A percentile compares a stretch with the other conserved stretches of the same genome.
phyloP scores from a whole-genome alignment of 2,797 vertebrate genomes.

The Vireo griseus region DNA sequence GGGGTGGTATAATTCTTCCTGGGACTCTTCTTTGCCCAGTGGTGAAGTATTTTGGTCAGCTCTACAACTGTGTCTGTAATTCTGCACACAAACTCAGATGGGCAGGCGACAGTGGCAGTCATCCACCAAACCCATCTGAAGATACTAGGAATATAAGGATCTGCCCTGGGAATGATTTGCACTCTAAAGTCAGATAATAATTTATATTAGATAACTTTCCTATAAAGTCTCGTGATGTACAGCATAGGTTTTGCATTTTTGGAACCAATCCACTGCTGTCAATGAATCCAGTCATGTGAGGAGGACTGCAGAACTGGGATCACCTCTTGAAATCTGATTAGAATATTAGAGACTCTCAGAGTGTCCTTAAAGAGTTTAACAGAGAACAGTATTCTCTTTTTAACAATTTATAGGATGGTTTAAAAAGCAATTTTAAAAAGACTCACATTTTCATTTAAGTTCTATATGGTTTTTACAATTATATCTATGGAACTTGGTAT shows the following conservation, averaged over 20 bases:
- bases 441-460: neutral
- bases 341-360: neutral
- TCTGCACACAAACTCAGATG: neutral
- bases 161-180: neutral
- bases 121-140: fast-evolving
- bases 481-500: neutral
- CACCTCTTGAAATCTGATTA: neutral
- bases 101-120: fast-evolving
- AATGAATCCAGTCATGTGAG: neutral
- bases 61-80: neutral
- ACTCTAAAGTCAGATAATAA: neutral
- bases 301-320: neutral
- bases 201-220: neutral
- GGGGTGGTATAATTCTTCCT: neutral
- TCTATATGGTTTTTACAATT: neutral
- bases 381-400: neutral
- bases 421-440: neutral
- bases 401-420: neutral
- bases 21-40: neutral
- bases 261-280: neutral
- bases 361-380: neutral
- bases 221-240: fast-evolving
- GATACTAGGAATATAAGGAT: neutral
- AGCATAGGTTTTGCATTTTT: neutral
- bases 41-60: neutral